Conservation (phyloP, 2,113 vertebrate species). For the Dasyprocta punctata region DNA sequence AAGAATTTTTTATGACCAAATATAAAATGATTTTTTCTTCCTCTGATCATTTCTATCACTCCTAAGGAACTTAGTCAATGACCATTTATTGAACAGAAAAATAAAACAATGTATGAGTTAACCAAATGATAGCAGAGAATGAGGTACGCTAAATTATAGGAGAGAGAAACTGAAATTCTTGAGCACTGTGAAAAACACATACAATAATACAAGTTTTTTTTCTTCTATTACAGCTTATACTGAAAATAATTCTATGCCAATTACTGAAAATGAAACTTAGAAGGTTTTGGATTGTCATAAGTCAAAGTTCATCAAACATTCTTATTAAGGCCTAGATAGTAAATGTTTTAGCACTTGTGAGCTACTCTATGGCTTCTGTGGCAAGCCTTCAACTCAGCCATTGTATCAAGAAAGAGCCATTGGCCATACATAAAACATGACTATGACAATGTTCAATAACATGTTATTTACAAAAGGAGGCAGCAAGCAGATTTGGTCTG, state of each 20-base stretch:
- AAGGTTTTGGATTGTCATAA: background rate
- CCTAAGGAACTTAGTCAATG: background rate
- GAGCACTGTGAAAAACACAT: background rate
- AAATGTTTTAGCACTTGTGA: background rate
- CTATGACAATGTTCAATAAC: background rate
- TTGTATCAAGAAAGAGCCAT: background rate
- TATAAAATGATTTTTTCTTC: background rate
- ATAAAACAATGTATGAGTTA: background rate
- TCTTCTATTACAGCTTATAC: background rate
- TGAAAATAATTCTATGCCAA: background rate
- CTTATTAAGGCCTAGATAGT: background rate
- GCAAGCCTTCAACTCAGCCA: background rate
- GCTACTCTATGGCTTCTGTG: background rate
- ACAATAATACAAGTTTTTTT: background rate
- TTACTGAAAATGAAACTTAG: background rate
- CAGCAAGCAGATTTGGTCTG: background rate
- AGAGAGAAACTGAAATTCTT: background rate
- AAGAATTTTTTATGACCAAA: background rate
- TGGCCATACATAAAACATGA: background rate
- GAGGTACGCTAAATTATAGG: background rate
- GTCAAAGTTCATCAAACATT: background rate
- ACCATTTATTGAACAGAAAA: background rate
- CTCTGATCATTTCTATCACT: background rate
- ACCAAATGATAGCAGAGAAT: background rate
- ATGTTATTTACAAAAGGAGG: background rate